Evolutionary conservation across 1,140 invertebrate species (phyloP).

Genomic region (Anadara kagoshimensis): DNA sequence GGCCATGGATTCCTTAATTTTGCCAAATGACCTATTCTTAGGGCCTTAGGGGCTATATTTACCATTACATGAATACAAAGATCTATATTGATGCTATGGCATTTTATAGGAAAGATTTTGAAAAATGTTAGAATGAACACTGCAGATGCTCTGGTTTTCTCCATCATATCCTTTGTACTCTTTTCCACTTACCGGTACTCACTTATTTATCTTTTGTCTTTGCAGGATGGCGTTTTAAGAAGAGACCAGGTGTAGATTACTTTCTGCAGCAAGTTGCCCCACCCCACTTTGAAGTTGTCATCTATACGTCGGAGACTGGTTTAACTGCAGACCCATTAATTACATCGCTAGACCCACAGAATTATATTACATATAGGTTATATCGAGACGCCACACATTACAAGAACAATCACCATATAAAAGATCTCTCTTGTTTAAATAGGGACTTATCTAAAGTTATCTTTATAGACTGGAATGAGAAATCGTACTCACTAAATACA

Average conservation of each 20-base stretch:
- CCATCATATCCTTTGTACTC: too few species aligned
- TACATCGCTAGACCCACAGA: slow-evolving; percentile 93
- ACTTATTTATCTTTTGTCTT: slow-evolving; percentile 78
- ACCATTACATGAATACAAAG: too few species aligned
- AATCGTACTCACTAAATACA: slow-evolving; percentile 90
- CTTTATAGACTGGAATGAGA: slow-evolving; percentile 94
- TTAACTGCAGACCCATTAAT: slow-evolving; percentile 94
- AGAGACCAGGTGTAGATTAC: slow-evolving; percentile 95
- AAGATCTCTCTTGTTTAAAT: slow-evolving; percentile 95
- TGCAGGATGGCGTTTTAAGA: slow-evolving; percentile 97
- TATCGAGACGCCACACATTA: slow-evolving; percentile 98
- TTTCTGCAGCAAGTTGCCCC: slow-evolving; percentile 93
- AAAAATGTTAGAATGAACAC: too few species aligned
- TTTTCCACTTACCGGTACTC: too few species aligned
- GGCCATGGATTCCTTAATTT: too few species aligned
- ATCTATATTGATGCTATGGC: too few species aligned
- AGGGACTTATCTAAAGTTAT: slow-evolving; percentile 97
- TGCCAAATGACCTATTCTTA: too few species aligned
- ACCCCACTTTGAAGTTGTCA: slow-evolving; percentile 95
- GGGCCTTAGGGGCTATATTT: too few species aligned
- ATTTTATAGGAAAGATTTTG: too few species aligned
- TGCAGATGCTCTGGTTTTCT: too few species aligned
- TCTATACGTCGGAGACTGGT: slow-evolving; percentile 95
- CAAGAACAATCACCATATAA: slow-evolving; percentile 94
- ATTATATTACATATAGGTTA: slow-evolving; percentile 91